phyloP scores from a whole-genome alignment of 2,888 invertebrate species.

The Zygogramma bicolorata region DNA sequence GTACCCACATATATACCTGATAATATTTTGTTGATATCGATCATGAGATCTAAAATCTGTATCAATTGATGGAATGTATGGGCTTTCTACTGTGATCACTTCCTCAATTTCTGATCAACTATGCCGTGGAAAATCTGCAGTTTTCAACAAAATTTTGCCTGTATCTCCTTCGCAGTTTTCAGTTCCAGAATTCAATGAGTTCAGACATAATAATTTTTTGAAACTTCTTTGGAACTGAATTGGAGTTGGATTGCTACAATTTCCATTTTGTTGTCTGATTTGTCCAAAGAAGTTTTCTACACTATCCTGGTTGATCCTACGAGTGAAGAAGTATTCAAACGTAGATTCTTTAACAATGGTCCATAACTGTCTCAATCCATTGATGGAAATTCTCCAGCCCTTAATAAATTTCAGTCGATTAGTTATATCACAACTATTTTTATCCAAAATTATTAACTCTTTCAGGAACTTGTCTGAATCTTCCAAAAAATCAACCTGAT shows the following conservation, averaged over 20 bases:
- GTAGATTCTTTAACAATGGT: neutral
- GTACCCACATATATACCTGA: constrained; percentile 4
- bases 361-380: constrained; percentile 14
- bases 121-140: constrained; percentile 4
- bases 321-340: constrained; percentile 5
- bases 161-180: constrained; percentile 20
- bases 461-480: neutral
- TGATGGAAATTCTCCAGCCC: constrained; percentile 15
- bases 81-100: neutral
- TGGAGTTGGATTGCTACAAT: constrained; percentile 16
- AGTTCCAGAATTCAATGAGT: constrained; percentile 17
- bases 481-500: neutral
- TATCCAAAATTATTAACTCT: neutral
- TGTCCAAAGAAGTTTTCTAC: constrained; percentile 19
- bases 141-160: constrained; percentile 6
- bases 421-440: neutral
- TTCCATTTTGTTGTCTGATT: constrained; percentile 12
- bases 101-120: neutral
- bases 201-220: constrained; percentile 10
- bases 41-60: neutral
- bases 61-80: neutral
- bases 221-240: constrained; percentile 13
- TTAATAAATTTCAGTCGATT: neutral
- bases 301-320: constrained; percentile 20
- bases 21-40: neutral